phyloP scores from a whole-genome alignment of 2,113 vertebrate genomes.

The Cephalopholis sonnerati region DNA sequence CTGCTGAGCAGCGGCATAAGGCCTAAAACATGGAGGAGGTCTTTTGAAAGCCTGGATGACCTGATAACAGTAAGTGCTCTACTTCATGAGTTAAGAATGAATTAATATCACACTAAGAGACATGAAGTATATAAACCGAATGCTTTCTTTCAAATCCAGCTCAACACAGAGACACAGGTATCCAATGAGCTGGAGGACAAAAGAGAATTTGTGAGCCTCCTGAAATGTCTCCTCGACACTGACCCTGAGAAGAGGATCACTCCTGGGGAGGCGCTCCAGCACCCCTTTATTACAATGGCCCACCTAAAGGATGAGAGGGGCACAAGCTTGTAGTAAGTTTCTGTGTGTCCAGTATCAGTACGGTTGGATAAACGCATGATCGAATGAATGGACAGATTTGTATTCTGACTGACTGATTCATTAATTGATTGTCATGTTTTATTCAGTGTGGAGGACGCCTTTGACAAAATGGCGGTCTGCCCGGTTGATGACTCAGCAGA shows the following conservation, averaged over 20 bases:
- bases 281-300: conserved; percentile 5
- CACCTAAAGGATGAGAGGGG: not conserved
- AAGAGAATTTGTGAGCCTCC: not conserved
- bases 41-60: not conserved
- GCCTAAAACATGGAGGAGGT: not conserved
- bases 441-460: not conserved
- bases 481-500: not conserved
- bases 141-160: not conserved
- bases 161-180: not conserved
- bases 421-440: not conserved
- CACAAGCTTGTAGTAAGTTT: not conserved
- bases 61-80: not conserved
- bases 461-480: not conserved
- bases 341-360: too few species aligned
- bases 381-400: not conserved
- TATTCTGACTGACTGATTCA: not conserved
- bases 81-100: not conserved
- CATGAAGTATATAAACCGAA: not conserved
- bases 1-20: not conserved
- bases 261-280: not conserved
- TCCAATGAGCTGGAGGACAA: not conserved
- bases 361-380: not conserved
- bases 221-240: not conserved
- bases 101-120: not conserved
- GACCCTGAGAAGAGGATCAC: conserved; percentile 7